These are phyloP conservation scores for Caloenas nicobarica DNA, from an alignment of 2,113 vertebrate species.

Conservation along the genomic window DNA sequence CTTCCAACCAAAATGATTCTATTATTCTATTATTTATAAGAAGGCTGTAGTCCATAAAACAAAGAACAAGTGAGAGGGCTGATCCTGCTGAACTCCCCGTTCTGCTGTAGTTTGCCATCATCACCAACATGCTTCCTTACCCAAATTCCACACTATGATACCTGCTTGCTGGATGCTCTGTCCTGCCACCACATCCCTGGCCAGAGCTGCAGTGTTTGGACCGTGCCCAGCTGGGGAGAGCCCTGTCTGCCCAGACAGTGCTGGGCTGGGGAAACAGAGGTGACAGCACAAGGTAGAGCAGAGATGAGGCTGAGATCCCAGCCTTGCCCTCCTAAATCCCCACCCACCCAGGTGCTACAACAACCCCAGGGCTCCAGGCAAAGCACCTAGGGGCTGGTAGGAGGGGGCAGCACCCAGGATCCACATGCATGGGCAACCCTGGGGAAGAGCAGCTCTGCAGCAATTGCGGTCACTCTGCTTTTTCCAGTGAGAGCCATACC, in stretches of 20 bases:
- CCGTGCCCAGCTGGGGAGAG: fast-evolving
- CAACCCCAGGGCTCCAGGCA: neutral
- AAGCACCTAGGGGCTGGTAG: neutral
- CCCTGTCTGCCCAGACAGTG: neutral
- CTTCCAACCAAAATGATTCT: too few relatives aligned
- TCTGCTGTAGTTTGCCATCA: neutral
- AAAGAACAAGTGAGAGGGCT: neutral
- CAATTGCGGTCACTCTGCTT: neutral
- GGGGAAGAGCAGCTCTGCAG: neutral
- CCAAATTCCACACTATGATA: fast-evolving
- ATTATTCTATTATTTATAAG: neutral
- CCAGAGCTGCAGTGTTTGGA: neutral
- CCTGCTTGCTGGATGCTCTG: neutral
- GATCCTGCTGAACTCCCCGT: neutral
- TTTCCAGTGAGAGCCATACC: neutral
- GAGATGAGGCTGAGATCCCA: neutral
- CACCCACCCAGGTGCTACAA: neutral
- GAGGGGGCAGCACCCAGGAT: neutral
- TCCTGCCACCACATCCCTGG: neutral
- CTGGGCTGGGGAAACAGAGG: neutral
- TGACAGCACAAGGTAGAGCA: neutral
- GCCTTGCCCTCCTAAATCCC: neutral
- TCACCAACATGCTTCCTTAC: neutral
- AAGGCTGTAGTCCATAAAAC: neutral
- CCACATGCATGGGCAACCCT: fast-evolving